phyloP scores from a whole-genome alignment of 2,797 vertebrate species.

The Ptychobarbus kaznakovi region DNA sequence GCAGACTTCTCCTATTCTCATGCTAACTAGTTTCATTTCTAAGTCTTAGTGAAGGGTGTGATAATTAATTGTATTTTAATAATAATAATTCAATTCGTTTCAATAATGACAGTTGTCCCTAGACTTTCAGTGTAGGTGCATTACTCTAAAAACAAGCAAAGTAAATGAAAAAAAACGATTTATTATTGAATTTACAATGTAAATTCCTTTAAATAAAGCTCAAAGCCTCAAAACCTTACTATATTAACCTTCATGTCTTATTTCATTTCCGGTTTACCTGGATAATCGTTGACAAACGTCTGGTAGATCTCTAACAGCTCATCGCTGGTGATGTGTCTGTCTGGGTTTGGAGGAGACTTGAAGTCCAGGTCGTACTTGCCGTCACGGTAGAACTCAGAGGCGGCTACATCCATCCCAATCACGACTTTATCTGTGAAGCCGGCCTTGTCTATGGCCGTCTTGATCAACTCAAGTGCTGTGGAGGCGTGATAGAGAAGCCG shows the following conservation, averaged over 20 bases:
- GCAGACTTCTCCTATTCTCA: no score
- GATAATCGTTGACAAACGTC: constrained; percentile 92
- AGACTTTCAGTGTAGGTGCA: not conserved
- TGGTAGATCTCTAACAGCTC: constrained; percentile 92
- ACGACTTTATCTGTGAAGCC: constrained; percentile 94
- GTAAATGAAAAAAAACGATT: not conserved
- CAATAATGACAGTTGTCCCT: not conserved
- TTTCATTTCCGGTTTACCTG: constrained; percentile 75
- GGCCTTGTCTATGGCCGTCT: constrained; percentile 92
- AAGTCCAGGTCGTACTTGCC: constrained; percentile 95
- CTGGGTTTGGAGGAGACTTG: constrained; percentile 88
- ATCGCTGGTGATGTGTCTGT: constrained; percentile 85
- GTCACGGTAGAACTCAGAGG: constrained; percentile 90
- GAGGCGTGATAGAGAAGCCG: not conserved
- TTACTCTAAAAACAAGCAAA: not conserved
- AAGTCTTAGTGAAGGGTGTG: not conserved
- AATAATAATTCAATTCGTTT: not conserved
- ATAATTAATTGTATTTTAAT: not conserved
- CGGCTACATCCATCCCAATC: constrained; percentile 94
- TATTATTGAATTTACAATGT: not conserved
- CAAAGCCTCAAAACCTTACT: not conserved
- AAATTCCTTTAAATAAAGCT: not conserved
- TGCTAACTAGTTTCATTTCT: no score
- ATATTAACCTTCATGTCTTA: not conserved
- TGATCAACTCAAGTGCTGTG: constrained; percentile 90